Evolutionary conservation across 2,888 invertebrate species (phyloP), one percentile per base, ranked within the genome.

Genomic region (Drosophila emarginata): DNA sequence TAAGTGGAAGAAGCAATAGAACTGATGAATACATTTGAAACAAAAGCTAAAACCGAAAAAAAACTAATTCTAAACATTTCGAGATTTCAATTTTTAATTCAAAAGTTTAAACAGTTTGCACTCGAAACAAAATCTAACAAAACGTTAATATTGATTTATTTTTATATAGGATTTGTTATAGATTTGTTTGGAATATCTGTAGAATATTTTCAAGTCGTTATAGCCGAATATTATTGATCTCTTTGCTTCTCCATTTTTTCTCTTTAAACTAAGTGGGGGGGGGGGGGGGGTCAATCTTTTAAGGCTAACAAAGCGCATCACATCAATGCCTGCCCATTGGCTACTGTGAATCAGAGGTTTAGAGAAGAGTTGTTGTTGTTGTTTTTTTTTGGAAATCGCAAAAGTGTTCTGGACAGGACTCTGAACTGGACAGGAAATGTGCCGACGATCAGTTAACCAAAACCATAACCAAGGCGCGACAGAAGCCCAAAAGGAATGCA

Each of bases 381-480:
- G 11, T 14, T 58, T 23, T 32, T 32, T 32, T 32, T 32, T 32
- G 32, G 32, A 32, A 32, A 32, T 32, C 32, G 32, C 32, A 9
- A 32, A 32, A 32, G 32, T 32, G 32, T 32, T 32, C 32, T 32
- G 32, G 32, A 32, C 32, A 9, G 78, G 87, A 79, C 88, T 32
- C 32, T 32, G 32, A 9, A 32, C 32, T 2, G 78, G 87, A 79
- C 88, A 87, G 86, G 87, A 88, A 88, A 81, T 74, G 80, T 80
- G 82, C 5, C 26, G 6, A 26, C 23, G 23, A 23, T 23, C 23
- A 23, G 23, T 4, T 23, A 23, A 23, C 26, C 26, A 26, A 26
- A 26, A n/a, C n/a, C n/a, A n/a, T n/a, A 26, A 66, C 78, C 9
- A 71, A 67, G 76, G 64, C 61, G 78, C 74, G 61, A 74, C 78